A percentile compares a stretch with the other conserved stretches of the same genome.
Conservation (phyloP, 2,888 invertebrate genomes). For the Erpobdella octoculata region DNA sequence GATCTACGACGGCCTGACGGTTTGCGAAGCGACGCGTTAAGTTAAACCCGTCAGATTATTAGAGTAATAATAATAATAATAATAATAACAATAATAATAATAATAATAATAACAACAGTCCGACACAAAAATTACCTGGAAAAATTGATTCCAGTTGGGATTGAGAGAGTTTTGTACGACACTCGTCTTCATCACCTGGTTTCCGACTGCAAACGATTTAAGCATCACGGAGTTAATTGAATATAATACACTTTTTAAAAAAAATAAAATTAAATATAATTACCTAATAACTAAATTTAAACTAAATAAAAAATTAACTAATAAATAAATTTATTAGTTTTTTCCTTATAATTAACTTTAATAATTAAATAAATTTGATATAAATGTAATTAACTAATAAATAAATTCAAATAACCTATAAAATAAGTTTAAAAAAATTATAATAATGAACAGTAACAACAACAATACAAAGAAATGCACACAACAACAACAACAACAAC, state of each 20-base stretch:
- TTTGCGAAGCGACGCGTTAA: not conserved
- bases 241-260: no score
- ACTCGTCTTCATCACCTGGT: conserved; percentile 84
- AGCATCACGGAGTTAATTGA: no score
- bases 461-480: not conserved
- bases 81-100: no score
- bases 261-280: conserved; percentile 1
- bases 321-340: no score
- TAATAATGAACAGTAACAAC: not conserved
- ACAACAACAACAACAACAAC: not conserved
- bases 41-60: not conserved
- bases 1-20: conserved; percentile 50
- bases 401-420: not conserved
- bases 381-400: not conserved
- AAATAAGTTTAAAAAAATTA: not conserved
- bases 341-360: conserved; percentile 1
- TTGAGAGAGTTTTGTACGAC: conserved; percentile 86
- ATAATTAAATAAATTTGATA: not conserved
- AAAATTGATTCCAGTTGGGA: conserved; percentile 95
- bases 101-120: no score
- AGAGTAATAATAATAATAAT: not conserved
- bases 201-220: conserved; percentile 76
- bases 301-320: no score
- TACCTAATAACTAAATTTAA: not conserved
- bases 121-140: conserved; percentile 72